Conservation (phyloP, 1,140 invertebrate species). For the Sweltsa coloradensis region DNA sequence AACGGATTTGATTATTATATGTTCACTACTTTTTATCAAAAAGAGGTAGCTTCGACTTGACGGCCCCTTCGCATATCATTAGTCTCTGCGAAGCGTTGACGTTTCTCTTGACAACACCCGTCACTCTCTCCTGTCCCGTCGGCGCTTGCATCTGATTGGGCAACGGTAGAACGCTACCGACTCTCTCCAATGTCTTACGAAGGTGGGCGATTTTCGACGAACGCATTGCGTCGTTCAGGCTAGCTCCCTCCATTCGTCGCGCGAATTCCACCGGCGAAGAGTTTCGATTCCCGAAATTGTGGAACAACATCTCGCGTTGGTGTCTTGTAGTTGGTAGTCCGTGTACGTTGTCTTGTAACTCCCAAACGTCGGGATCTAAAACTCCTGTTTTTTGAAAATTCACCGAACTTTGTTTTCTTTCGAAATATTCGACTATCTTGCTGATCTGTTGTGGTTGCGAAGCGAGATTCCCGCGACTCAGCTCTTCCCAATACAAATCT, state of each 20-base stretch:
- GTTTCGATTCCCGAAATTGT: not conserved
- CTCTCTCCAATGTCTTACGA: conserved; percentile 21
- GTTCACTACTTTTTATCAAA: conserved; percentile 73
- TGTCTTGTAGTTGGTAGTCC: not conserved
- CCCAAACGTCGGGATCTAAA: too few relatives aligned
- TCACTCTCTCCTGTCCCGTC: not conserved
- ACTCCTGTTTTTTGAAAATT: too few relatives aligned
- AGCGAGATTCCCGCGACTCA: conserved; percentile 27
- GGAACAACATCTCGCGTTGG: conserved; percentile 7
- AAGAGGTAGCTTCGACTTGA: conserved; percentile 68
- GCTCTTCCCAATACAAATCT: conserved; percentile 56
- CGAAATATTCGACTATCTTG: conserved; percentile 80
- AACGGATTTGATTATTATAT: too few relatives aligned
- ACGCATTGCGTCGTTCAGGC: conserved; percentile 10
- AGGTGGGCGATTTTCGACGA: conserved; percentile 26
- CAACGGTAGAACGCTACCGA: not conserved
- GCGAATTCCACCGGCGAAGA: conserved; percentile 12
- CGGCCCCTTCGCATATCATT: conserved; percentile 68
- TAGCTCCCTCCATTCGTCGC: conserved; percentile 8
- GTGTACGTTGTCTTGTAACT: conserved; percentile 3
- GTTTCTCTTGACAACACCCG: conserved; percentile 3
- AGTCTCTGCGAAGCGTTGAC: conserved; percentile 38
- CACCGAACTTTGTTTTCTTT: conserved; percentile 55
- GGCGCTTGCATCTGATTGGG: not conserved
- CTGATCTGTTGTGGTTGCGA: conserved; percentile 49